Conservation (phyloP, 2,888 invertebrate species). For the Patella depressa region DNA sequence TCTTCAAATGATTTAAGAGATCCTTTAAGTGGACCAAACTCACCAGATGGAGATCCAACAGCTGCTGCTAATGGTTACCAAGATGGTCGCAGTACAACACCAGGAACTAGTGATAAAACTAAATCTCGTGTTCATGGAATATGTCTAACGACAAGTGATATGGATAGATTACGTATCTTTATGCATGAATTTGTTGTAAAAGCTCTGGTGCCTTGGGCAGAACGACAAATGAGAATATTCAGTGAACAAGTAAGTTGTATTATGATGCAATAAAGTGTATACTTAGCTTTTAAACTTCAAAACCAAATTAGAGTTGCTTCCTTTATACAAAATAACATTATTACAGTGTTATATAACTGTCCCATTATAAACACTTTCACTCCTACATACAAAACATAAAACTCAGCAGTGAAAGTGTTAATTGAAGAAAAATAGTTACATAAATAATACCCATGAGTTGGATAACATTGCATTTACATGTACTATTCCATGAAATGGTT, state of each 20-base stretch:
- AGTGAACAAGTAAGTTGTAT: conserved; percentile 69
- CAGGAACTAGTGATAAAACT: conserved; percentile 18
- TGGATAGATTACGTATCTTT: conserved; percentile 87
- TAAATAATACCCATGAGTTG: too few relatives aligned
- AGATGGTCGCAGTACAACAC: conserved; percentile 19
- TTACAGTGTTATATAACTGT: too few relatives aligned
- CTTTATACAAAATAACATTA: too few relatives aligned
- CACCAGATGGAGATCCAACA: conserved; percentile 39
- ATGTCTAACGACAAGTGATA: conserved; percentile 84
- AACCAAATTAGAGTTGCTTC: too few relatives aligned
- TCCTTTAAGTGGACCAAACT: conserved; percentile 34
- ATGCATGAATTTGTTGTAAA: conserved; percentile 89
- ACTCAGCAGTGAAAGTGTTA: too few relatives aligned
- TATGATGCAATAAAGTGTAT: too few relatives aligned
- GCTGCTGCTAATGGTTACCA: conserved; percentile 43
- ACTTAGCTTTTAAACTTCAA: too few relatives aligned
- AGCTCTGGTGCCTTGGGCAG: conserved; percentile 91
- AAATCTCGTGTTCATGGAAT: conserved; percentile 67
- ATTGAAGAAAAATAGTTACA: too few relatives aligned
- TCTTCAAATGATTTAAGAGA: conserved; percentile 39
- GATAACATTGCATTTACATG: too few relatives aligned
- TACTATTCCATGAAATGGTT: too few relatives aligned
- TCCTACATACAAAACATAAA: too few relatives aligned
- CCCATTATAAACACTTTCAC: too few relatives aligned
- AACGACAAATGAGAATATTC: conserved; percentile 83